phyloP scores from a whole-genome alignment of 2,888 invertebrate genomes.

The Romanomermis culicivorax region DNA sequence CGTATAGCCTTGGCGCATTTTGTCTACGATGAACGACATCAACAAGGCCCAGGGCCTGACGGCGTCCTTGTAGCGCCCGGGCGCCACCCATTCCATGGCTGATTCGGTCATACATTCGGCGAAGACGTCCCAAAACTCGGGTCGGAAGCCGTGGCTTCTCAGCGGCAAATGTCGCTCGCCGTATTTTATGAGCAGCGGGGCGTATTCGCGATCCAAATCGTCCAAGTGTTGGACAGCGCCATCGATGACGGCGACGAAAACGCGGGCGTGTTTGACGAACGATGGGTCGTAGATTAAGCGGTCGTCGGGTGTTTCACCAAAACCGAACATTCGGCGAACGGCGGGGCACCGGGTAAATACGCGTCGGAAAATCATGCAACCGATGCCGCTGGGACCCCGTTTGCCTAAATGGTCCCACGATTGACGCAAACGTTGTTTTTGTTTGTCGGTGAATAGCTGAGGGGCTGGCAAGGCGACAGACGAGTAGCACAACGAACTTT shows the following conservation, averaged over 20 bases:
- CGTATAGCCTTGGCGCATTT: slow-evolving; percentile 24
- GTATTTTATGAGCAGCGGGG: background rate
- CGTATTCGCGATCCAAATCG: background rate
- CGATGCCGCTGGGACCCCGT: slow-evolving; percentile 13
- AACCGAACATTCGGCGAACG: slow-evolving; percentile 22
- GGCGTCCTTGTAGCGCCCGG: slow-evolving; percentile 19
- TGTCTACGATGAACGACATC: slow-evolving; percentile 22
- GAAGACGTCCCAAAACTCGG: slow-evolving; percentile 31
- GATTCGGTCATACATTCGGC: slow-evolving; percentile 23
- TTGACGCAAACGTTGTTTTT: background rate
- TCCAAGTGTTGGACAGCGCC: slow-evolving; percentile 5
- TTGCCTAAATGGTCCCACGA: slow-evolving; percentile 9
- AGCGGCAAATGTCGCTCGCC: slow-evolving; percentile 22
- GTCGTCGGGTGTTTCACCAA: slow-evolving; percentile 22
- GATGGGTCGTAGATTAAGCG: slow-evolving; percentile 20
- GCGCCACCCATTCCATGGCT: slow-evolving; percentile 23
- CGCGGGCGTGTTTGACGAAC: slow-evolving; percentile 12
- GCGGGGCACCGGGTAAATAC: slow-evolving; percentile 23
- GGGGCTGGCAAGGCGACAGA: too few species aligned
- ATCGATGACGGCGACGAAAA: slow-evolving; percentile 1
- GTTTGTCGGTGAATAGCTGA: slow-evolving; percentile 3
- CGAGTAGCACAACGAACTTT: too few species aligned
- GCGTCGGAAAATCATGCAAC: slow-evolving; percentile 23
- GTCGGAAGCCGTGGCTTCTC: slow-evolving; percentile 23
- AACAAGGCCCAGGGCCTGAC: slow-evolving; percentile 21